Evolutionary conservation across 2,888 invertebrate species (phyloP).

Genomic region (Caradrina kadenii): DNA sequence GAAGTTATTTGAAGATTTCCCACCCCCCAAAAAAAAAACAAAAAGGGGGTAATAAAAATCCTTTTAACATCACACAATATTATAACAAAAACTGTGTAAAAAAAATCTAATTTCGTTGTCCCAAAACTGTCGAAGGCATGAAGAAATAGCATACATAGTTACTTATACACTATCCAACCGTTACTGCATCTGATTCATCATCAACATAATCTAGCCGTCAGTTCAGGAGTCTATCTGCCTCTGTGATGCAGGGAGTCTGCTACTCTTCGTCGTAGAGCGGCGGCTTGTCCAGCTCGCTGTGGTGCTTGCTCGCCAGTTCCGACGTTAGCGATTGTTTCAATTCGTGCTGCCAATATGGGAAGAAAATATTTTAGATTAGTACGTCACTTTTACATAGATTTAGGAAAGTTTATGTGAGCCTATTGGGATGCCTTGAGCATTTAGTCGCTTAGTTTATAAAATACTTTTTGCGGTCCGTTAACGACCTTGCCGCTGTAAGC

Average conservation of each 20-base stretch:
- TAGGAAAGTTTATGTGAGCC: too few relatives aligned
- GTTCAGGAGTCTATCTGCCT: constrained; percentile 27
- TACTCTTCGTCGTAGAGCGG: constrained; percentile 81
- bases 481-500: too few relatives aligned
- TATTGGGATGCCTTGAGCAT: too few relatives aligned
- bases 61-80: too few relatives aligned
- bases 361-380: constrained; percentile 48
- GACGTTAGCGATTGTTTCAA: constrained; percentile 79
- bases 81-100: background rate
- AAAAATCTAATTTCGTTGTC: background rate
- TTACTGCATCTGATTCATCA: constrained; percentile 8
- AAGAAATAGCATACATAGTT: constrained; percentile 15
- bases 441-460: too few relatives aligned
- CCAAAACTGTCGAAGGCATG: constrained; percentile 6
- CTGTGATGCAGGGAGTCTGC: background rate
- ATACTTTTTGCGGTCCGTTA: too few relatives aligned
- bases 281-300: constrained; percentile 74
- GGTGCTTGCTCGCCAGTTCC: constrained; percentile 72
- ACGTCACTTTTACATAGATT: constrained; percentile 8
- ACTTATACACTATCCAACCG: constrained; percentile 37
- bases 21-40: too few relatives aligned
- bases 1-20: too few relatives aligned
- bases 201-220: constrained; percentile 17
- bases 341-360: constrained; percentile 80
- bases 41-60: too few relatives aligned